Conservation (phyloP, 2,113 vertebrate genomes). For the Patagioenas fasciata region DNA sequence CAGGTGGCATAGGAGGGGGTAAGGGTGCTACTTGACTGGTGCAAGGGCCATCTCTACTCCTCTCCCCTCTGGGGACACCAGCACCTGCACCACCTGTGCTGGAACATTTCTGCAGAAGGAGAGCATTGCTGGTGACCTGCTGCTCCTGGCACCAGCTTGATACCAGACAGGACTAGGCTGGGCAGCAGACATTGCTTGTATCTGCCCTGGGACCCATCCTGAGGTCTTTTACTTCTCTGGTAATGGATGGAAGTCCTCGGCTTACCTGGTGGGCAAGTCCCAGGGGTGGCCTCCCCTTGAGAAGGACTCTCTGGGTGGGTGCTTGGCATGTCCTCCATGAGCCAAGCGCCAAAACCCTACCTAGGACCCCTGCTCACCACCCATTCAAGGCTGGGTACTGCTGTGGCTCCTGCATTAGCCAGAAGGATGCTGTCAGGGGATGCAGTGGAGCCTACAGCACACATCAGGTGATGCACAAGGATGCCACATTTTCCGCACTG, state of each 20-base stretch:
- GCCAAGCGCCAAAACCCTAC: neutral
- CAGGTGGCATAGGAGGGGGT: neutral
- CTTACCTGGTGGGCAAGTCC: neutral
- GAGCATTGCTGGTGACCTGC: neutral
- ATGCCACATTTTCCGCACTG: neutral
- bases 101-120: neutral
- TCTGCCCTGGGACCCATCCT: accelerated
- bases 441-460: neutral
- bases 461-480: accelerated
- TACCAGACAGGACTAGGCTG: neutral
- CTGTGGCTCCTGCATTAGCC: neutral
- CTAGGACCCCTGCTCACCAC: neutral
- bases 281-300: neutral
- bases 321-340: accelerated
- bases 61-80: neutral
- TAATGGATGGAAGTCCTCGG: neutral
- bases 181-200: neutral
- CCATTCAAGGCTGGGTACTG: accelerated
- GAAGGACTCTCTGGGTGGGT: neutral
- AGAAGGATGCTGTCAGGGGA: neutral
- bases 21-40: neutral
- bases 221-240: neutral
- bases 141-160: neutral
- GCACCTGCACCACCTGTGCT: accelerated
- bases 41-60: neutral